Evolutionary conservation across 2,113 vertebrate genomes (phyloP), one percentile per base, ranked within the genome.

Genomic region (Desmodus rotundus): DNA sequence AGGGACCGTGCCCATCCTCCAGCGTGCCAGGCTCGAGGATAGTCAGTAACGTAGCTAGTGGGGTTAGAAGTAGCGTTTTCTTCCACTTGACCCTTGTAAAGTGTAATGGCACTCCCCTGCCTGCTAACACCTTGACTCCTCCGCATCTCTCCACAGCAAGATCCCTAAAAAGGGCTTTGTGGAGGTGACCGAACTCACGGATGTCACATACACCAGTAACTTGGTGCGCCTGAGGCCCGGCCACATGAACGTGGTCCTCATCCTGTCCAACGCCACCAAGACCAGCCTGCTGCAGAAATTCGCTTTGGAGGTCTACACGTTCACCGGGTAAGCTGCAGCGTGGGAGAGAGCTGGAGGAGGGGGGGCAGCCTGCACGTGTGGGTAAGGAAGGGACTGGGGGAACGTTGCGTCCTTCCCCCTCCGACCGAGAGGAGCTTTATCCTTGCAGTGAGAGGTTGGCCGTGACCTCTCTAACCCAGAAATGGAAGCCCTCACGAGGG

Each of bases 211-310:
- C 97, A 99, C 98, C 90, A 99, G 99, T 95, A 99, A 99, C 98
- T 87, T 99, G 96, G 99, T 99, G 11, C 99, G 99, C 94, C 98
- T 99, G 97, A 98, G 99, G 96, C 99, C 99, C 0, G 99, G 99
- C 8, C 99, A 99, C 97, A 99, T 99, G 97, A 99, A 99, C 0
- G 99, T 99, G n/a, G 99, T 99, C 86, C 98, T 99, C 95, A 99
- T 99, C 84, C 99, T 99, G n/a, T 99, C 99, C 0, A 98, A 98
- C 58, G 97, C 99, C 52, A 99, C 99, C 95, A 99, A 99, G 98
- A 99, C 99, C 22, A 97, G 98, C 28, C 99, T 99, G 12, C 99
- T 99, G 5, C 99, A 99, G 99, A 99, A 99, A 96, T 99, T 99
- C 31, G 99, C 99, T 72, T 98, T 99, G 94, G 99, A 99, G 96